Percentiles rank a stretch among this genome's conserved stretches.
Evolutionary conservation across 2,797 vertebrate genomes (phyloP).

Genomic region (Sebastes trivittatus): DNA sequence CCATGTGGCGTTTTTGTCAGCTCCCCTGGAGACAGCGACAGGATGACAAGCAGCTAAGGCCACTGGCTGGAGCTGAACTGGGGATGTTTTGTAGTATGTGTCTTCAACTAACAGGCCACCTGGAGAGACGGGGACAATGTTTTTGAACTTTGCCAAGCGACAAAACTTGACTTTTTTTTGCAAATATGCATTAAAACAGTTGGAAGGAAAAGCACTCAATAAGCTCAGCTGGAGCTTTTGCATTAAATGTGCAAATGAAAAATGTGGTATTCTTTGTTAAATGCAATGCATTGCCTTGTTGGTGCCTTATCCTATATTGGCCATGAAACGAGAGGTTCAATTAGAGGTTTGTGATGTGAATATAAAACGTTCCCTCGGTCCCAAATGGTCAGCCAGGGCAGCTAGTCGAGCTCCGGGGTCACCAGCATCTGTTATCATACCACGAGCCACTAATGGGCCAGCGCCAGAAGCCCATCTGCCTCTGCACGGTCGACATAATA

Average conservation of each 20-base stretch:
- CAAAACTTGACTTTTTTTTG: background rate
- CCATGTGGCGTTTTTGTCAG: conserved; percentile 16
- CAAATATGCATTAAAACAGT: background rate
- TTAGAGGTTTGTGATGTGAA: conserved; percentile 36
- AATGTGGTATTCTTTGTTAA: background rate
- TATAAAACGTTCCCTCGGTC: conserved; percentile 1
- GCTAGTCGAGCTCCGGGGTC: conserved; percentile 31
- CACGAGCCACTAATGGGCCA: conserved; percentile 45
- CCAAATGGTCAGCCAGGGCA: conserved; percentile 22
- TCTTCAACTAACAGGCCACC: background rate
- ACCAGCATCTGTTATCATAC: conserved; percentile 47
- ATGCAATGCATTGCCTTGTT: background rate
- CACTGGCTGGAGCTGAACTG: background rate
- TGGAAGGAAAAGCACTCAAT: background rate
- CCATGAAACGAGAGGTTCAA: conserved; percentile 8
- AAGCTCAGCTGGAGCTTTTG: background rate
- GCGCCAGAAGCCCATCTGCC: conserved; percentile 60
- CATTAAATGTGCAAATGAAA: background rate
- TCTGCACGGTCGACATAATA: conserved; percentile 33
- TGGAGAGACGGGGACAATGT: background rate
- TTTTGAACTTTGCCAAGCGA: background rate
- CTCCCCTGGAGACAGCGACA: background rate
- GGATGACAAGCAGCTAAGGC: conserved; percentile 21
- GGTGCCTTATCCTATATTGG: background rate
- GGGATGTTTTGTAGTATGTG: background rate